Conservation (phyloP, 92 coral and sea anemone genomes). For the Plumapathes pennacea region DNA sequence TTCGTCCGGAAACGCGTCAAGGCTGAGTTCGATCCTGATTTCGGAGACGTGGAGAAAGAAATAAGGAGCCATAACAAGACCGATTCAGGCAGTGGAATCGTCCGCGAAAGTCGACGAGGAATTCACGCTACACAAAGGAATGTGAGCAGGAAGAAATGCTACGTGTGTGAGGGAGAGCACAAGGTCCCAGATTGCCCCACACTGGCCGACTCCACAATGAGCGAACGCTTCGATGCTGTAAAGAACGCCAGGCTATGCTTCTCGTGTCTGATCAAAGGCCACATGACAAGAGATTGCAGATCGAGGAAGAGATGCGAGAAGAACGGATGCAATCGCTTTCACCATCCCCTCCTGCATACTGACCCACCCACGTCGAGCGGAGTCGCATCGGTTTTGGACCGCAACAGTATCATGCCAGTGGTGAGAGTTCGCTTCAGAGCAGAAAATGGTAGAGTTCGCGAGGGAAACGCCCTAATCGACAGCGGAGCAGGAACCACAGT, state of each 20-base stretch:
- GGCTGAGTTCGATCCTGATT: conserved; percentile 20
- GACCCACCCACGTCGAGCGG: no score
- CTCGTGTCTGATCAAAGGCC: no score
- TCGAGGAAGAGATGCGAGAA: conserved; percentile 15
- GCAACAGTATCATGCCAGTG: no score
- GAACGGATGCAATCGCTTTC: conserved; percentile 18
- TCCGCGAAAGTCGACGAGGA: not conserved
- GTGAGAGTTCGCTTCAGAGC: no score
- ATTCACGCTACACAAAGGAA: not conserved
- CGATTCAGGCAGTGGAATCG: not conserved
- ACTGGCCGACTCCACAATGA: not conserved
- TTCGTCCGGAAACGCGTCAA: conserved; percentile 20
- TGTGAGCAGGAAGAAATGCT: not conserved
- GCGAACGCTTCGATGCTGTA: not conserved
- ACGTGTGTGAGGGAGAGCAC: not conserved
- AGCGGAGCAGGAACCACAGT: no score
- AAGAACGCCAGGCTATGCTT: conserved; percentile 9
- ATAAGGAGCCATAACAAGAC: not conserved
- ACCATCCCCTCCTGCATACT: conserved; percentile 30
- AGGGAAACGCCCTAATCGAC: no score
- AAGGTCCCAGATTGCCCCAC: conserved; percentile 1
- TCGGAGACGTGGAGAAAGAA: conserved; percentile 14
- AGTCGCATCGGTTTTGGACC: no score
- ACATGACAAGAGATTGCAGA: conserved; percentile 26
- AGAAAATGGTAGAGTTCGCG: no score